Evolutionary conservation across 2,113 vertebrate genomes (phyloP).

Genomic region (Ammodytes dubius): DNA sequence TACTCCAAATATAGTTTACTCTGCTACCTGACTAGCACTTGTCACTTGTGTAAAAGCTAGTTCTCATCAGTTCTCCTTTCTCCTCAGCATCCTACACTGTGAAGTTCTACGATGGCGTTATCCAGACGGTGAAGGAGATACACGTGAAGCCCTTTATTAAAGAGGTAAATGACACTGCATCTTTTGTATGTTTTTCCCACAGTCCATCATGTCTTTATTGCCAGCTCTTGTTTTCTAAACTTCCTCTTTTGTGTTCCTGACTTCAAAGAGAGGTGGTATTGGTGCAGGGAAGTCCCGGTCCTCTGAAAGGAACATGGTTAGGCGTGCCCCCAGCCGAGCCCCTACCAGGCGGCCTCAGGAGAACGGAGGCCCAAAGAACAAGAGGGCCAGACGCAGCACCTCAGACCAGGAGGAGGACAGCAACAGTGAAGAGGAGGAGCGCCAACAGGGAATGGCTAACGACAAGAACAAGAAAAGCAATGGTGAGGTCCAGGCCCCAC

Average conservation of each 20-base stretch:
- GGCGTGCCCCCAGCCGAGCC: slow-evolving; percentile 62
- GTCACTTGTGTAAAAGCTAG: neutral
- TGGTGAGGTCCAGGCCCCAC: slow-evolving; percentile 38
- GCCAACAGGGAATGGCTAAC: slow-evolving; percentile 28
- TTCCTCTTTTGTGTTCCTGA: slow-evolving; percentile 2
- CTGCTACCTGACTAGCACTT: neutral
- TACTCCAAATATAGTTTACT: neutral
- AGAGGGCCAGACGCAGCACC: slow-evolving; percentile 73
- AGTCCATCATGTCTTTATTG: neutral
- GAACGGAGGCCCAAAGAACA: slow-evolving; percentile 75
- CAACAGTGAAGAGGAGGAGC: slow-evolving; percentile 78
- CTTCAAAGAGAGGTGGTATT: slow-evolving; percentile 61
- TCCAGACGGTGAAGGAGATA: slow-evolving; percentile 97
- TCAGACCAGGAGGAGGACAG: slow-evolving; percentile 82
- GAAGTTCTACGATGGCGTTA: slow-evolving; percentile 97
- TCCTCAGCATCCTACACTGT: slow-evolving; percentile 95
- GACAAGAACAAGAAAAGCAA: slow-evolving; percentile 65
- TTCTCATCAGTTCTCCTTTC: neutral
- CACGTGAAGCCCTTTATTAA: slow-evolving; percentile 94
- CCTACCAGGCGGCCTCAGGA: slow-evolving; percentile 14
- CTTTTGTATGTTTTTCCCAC: neutral
- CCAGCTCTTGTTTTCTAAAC: neutral
- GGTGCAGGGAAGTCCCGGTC: slow-evolving; percentile 66
- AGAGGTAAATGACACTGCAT: slow-evolving; percentile 83
- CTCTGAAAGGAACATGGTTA: slow-evolving; percentile 68